Conservation (phyloP, 2,888 invertebrate genomes). For the Tolmerus cingulatus region DNA sequence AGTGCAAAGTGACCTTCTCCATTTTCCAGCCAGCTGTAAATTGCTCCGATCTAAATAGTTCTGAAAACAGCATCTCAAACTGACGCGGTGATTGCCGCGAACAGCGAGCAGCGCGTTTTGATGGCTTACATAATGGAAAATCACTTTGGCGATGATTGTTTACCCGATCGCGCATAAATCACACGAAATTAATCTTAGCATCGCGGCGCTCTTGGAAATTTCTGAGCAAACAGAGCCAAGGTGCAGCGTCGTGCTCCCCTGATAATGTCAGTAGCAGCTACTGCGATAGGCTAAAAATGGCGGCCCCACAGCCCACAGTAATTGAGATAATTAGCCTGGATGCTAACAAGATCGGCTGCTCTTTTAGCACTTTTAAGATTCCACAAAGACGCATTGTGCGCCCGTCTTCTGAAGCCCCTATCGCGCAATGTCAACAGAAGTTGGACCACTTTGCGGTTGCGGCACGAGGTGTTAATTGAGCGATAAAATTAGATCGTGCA, state of each 20-base stretch:
- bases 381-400: background rate
- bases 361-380: conserved; percentile 5
- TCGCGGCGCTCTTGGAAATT: background rate
- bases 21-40: background rate
- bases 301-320: background rate
- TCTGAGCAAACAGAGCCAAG: conserved; percentile 1
- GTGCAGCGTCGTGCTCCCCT: background rate
- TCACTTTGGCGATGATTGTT: background rate
- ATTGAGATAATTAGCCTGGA: conserved; percentile 16
- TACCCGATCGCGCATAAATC: conserved; percentile 20
- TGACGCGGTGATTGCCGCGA: background rate
- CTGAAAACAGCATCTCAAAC: conserved; percentile 4
- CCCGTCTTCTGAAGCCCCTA: background rate
- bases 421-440: background rate
- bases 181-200: background rate
- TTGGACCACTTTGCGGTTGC: background rate
- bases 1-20: background rate
- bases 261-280: background rate
- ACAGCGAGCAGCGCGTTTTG: background rate
- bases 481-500: background rate
- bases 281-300: background rate
- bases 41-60: conserved; percentile 27
- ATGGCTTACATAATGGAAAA: conserved; percentile 37
- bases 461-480: background rate
- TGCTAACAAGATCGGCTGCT: conserved; percentile 1